A percentile compares a stretch with the other conserved stretches of the same genome.
Conservation (phyloP, 2,797 vertebrate species). For the Bradypodion ventrale region DNA sequence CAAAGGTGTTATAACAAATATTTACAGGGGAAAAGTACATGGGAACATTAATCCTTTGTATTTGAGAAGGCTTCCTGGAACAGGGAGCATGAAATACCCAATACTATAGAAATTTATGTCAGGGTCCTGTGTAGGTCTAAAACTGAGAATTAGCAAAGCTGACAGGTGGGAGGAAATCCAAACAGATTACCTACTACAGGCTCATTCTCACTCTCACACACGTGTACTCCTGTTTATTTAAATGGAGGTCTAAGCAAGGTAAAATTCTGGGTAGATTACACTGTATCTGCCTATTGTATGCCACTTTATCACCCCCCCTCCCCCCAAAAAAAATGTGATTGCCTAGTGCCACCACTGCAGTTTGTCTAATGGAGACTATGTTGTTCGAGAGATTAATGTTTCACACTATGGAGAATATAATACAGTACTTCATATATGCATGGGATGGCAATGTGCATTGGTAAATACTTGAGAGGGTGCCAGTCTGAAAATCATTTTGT, state of each 20-base stretch:
- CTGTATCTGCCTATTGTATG: background rate
- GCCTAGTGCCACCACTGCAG: background rate
- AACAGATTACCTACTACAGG: no score
- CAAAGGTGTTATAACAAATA: constrained; percentile 3
- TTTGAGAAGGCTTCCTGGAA: background rate
- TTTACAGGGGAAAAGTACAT: constrained; percentile 7
- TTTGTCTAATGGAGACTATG: background rate
- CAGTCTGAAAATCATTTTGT: background rate
- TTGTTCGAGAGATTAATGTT: background rate
- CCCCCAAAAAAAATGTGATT: background rate
- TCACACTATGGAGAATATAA: background rate
- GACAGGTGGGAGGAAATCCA: background rate
- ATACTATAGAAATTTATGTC: background rate
- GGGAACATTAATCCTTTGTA: background rate
- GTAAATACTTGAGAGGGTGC: background rate
- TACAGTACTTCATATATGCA: background rate
- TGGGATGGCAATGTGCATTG: background rate
- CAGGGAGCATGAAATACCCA: background rate
- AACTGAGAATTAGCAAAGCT: background rate
- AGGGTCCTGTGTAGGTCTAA: no score
- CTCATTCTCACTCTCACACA: background rate
- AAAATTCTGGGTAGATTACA: no score
- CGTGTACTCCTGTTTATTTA: background rate
- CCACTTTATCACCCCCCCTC: background rate
- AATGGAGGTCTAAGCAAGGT: background rate